Percentiles rank a stretch among this genome's conserved stretches.
Conservation (phyloP, 2,797 vertebrate genomes). For the Dicrostonyx torquatus region DNA sequence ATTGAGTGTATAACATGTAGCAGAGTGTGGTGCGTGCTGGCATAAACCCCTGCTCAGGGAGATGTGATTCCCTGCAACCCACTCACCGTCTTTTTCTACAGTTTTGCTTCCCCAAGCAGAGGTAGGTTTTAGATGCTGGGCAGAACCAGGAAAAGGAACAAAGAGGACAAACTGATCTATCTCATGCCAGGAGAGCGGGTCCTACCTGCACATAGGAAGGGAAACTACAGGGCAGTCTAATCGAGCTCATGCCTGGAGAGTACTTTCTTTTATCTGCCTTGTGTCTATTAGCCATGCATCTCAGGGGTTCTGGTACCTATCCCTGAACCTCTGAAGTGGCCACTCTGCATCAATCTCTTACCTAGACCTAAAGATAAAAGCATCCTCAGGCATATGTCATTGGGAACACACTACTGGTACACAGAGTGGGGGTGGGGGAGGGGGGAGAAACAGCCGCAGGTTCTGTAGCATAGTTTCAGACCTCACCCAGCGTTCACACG, state of each 20-base stretch:
- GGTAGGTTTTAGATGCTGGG: neutral
- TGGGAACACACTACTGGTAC: neutral
- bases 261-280: neutral
- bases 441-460: neutral
- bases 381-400: neutral
- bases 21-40: neutral
- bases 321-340: neutral
- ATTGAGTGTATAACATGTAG: fast-evolving
- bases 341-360: neutral
- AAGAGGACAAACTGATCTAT: neutral
- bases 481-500: neutral
- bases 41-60: neutral
- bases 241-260: fast-evolving
- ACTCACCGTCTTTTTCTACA: neutral
- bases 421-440: neutral
- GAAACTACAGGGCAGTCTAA: neutral
- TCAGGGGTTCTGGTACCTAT: neutral
- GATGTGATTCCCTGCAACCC: neutral
- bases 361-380: neutral
- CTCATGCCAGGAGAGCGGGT: neutral
- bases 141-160: neutral
- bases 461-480: neutral
- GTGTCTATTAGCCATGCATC: neutral
- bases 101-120: neutral
- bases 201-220: fast-evolving